Conservation (phyloP, 2,797 vertebrate genomes). For the Tokudaia tokunoshimensis region DNA sequence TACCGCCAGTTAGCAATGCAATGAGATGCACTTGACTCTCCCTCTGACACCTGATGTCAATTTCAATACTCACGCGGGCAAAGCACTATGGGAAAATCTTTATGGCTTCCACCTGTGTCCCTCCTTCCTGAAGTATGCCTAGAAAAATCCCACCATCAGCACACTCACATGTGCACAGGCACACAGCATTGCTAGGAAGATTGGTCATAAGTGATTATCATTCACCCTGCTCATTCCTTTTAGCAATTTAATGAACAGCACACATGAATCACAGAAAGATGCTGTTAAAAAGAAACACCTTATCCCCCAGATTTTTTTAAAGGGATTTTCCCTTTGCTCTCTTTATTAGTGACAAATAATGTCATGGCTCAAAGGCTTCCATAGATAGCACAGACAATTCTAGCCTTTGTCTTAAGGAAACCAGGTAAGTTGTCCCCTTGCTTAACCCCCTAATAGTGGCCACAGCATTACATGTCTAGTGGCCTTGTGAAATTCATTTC, state of each 20-base stretch:
- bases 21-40: neutral
- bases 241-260: neutral
- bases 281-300: neutral
- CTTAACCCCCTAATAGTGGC: neutral
- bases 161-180: neutral
- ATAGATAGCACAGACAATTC: neutral
- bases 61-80: neutral
- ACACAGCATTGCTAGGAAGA: neutral
- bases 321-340: constrained; percentile 26
- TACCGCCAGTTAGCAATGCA: neutral
- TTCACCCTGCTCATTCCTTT: neutral
- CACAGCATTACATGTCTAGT: neutral
- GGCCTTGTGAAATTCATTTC: neutral
- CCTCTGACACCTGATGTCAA: neutral
- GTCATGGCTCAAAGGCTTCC: neutral
- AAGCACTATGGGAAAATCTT: neutral
- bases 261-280: neutral
- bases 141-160: neutral
- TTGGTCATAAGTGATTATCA: neutral
- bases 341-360: neutral
- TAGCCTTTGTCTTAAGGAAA: neutral
- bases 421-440: neutral
- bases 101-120: neutral
- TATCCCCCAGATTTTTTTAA: neutral
- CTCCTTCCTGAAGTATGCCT: neutral